Conservation (phyloP, 2,113 vertebrate genomes). For the Leucosticte australis region DNA sequence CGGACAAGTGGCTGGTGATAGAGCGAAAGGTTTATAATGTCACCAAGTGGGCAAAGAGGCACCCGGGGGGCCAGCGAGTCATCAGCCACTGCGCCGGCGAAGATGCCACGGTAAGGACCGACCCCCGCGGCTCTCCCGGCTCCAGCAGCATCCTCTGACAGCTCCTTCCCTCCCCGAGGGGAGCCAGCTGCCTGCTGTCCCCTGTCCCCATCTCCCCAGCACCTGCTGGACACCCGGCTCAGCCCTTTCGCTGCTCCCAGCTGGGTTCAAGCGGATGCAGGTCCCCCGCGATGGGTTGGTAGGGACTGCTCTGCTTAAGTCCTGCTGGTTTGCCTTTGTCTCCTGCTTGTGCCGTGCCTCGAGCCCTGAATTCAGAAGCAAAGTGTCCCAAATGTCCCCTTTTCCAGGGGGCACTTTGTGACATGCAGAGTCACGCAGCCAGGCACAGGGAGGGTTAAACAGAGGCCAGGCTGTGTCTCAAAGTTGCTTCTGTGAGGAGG, state of each 20-base stretch:
- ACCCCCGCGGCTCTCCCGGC: not conserved
- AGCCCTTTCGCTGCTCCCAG: not conserved
- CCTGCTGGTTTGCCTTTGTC: not conserved
- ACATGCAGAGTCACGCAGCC: not conserved
- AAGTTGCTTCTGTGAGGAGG: not conserved
- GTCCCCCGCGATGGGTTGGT: not conserved
- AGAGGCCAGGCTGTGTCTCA: not conserved
- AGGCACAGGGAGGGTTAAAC: not conserved
- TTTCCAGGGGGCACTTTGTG: rapidly evolving
- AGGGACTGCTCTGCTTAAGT: not conserved
- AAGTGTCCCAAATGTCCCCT: not conserved
- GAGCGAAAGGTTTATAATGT: constrained; percentile 93
- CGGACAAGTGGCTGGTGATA: constrained; percentile 92
- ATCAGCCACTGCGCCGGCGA: constrained; percentile 90
- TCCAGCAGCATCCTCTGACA: not conserved
- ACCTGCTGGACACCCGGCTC: not conserved
- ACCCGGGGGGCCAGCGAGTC: constrained; percentile 86
- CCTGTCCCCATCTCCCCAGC: not conserved
- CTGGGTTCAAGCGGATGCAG: rapidly evolving
- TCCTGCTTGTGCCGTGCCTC: not conserved
- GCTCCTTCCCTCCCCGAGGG: not conserved
- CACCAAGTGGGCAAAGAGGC: constrained; percentile 84
- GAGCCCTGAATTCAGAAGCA: not conserved
- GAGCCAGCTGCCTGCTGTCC: not conserved
- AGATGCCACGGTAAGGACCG: constrained; percentile 87